A percentile compares a stretch with the other conserved stretches of the same genome.
Conservation (phyloP, 2,888 invertebrate genomes). For the Pyrochroa serraticornis region DNA sequence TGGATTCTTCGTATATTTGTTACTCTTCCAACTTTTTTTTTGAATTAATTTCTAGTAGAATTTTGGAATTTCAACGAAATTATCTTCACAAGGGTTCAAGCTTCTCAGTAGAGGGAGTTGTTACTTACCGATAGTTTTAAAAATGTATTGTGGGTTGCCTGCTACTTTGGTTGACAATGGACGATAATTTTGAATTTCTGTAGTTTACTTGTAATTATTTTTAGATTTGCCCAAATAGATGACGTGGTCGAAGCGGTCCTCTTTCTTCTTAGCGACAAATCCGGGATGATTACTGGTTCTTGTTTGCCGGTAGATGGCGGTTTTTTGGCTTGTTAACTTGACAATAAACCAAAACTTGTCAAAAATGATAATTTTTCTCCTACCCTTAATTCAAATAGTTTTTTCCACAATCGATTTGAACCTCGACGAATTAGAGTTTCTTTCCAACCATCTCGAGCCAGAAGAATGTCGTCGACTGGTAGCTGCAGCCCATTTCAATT, state of each 20-base stretch:
- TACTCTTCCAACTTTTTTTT: no score
- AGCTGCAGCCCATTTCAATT: conserved; percentile 64
- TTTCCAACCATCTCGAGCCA: conserved; percentile 63
- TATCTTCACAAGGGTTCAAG: no score
- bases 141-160: no score
- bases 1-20: no score
- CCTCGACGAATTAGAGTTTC: conserved; percentile 58
- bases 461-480: conserved; percentile 66
- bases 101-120: no score
- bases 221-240: conserved; percentile 72
- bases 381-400: not conserved
- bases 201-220: conserved; percentile 20
- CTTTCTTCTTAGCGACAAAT: conserved; percentile 79
- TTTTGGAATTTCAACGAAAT: conserved; percentile 2
- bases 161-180: no score
- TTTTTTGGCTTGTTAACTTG: conserved; percentile 37
- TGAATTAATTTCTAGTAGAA: no score
- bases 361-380: not conserved
- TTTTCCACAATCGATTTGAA: conserved; percentile 52
- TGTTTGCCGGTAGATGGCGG: conserved; percentile 87
- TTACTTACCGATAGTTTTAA: no score
- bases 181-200: no score
- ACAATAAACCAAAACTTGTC: not conserved
- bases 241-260: conserved; percentile 82
- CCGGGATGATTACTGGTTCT: conserved; percentile 82